Evolutionary conservation across 2,797 vertebrate genomes (phyloP).

Genomic region (Pristis pectinata): DNA sequence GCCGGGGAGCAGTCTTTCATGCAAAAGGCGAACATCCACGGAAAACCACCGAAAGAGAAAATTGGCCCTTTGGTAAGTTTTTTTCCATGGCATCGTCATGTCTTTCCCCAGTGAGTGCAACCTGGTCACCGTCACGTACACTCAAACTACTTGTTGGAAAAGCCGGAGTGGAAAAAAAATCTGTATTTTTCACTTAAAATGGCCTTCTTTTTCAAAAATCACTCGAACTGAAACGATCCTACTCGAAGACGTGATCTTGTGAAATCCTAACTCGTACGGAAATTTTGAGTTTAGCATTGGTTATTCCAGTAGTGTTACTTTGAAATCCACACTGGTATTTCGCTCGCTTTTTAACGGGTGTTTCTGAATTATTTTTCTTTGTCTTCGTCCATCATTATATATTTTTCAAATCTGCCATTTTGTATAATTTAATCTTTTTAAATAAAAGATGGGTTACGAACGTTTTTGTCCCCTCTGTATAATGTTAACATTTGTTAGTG

Average conservation of each 20-base stretch:
- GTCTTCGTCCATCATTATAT: not conserved
- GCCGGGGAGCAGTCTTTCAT: not conserved
- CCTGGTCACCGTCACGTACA: not conserved
- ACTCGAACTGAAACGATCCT: not conserved
- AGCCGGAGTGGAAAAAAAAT: not conserved
- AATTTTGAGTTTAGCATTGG: not conserved
- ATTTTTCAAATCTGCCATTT: not conserved
- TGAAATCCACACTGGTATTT: not conserved
- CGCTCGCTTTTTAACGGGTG: not conserved
- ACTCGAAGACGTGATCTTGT: not conserved
- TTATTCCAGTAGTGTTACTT: not conserved
- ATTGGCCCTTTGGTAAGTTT: conserved; percentile 65
- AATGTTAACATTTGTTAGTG: not conserved
- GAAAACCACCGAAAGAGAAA: conserved; percentile 62
- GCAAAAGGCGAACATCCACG: conserved; percentile 50
- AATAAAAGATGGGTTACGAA: not conserved
- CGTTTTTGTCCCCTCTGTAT: not conserved
- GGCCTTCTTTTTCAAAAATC: not conserved
- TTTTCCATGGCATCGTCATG: not conserved
- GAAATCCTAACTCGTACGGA: not conserved
- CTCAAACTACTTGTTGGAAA: not conserved
- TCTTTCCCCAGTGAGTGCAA: not conserved
- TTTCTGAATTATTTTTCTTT: not conserved
- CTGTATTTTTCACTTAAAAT: too few relatives aligned
- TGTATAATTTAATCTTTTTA: not conserved